Evolutionary conservation across 1,140 invertebrate species (phyloP).

Genomic region (Drosophila hydei): DNA sequence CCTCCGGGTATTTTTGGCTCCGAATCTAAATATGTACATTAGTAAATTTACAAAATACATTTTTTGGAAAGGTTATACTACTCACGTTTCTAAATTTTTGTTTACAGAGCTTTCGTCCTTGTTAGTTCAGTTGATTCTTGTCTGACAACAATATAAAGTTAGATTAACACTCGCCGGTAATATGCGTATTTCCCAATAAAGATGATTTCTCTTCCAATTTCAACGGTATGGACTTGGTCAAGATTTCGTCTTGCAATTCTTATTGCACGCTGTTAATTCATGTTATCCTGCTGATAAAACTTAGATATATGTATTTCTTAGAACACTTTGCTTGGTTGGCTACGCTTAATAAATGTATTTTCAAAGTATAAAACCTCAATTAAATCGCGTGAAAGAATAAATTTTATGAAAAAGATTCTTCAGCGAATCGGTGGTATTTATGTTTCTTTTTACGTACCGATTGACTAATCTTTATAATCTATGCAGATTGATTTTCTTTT

Average conservation of each 20-base stretch:
- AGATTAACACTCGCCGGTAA: conserved; percentile 11
- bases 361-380: not conserved
- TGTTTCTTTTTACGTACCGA: not conserved
- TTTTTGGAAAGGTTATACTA: too few relatives aligned
- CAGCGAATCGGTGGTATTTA: conserved; percentile 20
- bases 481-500: conserved; percentile 7
- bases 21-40: conserved; percentile 18
- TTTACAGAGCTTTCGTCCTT: conserved; percentile 2
- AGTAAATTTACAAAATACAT: conserved; percentile 8
- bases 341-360: conserved; percentile 12
- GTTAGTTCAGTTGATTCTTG: not conserved
- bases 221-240: not conserved
- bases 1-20: conserved; percentile 2
- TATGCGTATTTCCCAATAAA: conserved; percentile 5
- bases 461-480: not conserved
- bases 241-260: conserved; percentile 5
- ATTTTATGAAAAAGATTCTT: not conserved
- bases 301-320: conserved; percentile 7
- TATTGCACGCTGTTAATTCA: conserved; percentile 6
- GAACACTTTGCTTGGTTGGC: not conserved
- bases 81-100: conserved; percentile 30
- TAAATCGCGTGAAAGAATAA: not conserved
- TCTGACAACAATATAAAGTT: not conserved
- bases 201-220: conserved; percentile 12
- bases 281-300: not conserved